phyloP scores from a whole-genome alignment of 1,140 invertebrate genomes.

The silkworm (Bombyx mori) region ASM3026992v2 NC_085112.1:6316001-6316500 shows the following conservation, averaged over 20 bases:
- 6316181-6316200: constrained; percentile 71
- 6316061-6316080: too few species aligned
- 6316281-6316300: constrained; percentile 64
- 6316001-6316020: too few species aligned
- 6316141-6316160: constrained; percentile 31
- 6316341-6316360: constrained; percentile 63
- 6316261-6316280: constrained; percentile 65
- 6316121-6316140: constrained; percentile 36
- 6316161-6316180: constrained; percentile 37
- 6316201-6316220: constrained; percentile 69
- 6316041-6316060: too few species aligned
- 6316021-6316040: too few species aligned
- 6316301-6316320: constrained; percentile 59
- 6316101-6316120: constrained; percentile 15
- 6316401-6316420: constrained; percentile 56
- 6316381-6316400: constrained; percentile 64
- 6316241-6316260: constrained; percentile 68
- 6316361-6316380: constrained; percentile 66
- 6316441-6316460: constrained; percentile 26
- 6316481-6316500: constrained; percentile 21
- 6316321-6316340: constrained; percentile 61
- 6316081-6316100: background rate
- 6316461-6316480: constrained; percentile 37
- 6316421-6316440: constrained; percentile 36
- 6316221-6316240: constrained; percentile 61